A percentile compares a stretch with the other conserved stretches of the same genome.
These are phyloP conservation scores for Drosophila guanche DNA, from an alignment of 1,140 invertebrate species.

Conservation along the genomic window DNA sequence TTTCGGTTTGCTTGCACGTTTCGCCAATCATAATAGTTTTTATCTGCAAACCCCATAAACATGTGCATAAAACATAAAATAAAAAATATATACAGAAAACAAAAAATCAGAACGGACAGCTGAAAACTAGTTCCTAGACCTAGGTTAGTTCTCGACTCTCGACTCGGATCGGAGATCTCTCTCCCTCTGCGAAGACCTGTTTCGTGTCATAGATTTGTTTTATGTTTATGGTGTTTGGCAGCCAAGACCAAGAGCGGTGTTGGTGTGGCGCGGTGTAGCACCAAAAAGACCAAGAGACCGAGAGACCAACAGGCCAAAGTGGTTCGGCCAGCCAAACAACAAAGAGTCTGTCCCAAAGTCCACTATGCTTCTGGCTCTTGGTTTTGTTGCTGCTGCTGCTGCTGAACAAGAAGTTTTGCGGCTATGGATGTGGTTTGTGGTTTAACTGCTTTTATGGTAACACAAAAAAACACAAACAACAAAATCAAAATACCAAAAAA, in stretches of 20 bases:
- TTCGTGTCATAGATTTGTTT: slow-evolving; percentile 81
- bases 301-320: slow-evolving; percentile 43
- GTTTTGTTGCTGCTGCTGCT: slow-evolving; percentile 31
- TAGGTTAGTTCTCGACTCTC: slow-evolving; percentile 70
- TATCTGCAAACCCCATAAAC: slow-evolving; percentile 71
- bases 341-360: slow-evolving; percentile 72
- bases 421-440: slow-evolving; percentile 81
- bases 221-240: slow-evolving; percentile 74
- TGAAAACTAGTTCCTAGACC: slow-evolving; percentile 76
- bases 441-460: slow-evolving; percentile 81
- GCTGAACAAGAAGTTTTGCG: slow-evolving; percentile 77
- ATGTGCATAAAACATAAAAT: slow-evolving; percentile 69
- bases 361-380: slow-evolving; percentile 40
- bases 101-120: slow-evolving; percentile 13
- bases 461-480: slow-evolving; percentile 49
- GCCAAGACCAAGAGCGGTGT: slow-evolving; percentile 32
- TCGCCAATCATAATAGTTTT: slow-evolving; percentile 74
- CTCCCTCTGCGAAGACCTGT: slow-evolving; percentile 58
- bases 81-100: slow-evolving; percentile 45
- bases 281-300: slow-evolving; percentile 33
- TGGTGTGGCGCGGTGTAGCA: neutral
- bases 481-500: slow-evolving; percentile 20
- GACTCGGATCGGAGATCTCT: slow-evolving; percentile 37
- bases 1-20: slow-evolving; percentile 59
- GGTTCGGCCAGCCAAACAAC: slow-evolving; percentile 79